These are phyloP conservation scores for Ephydatia muelleri DNA, from an alignment of 37 sponge, comb jelly and placozoan genomes.

Conservation along the genomic window DNA sequence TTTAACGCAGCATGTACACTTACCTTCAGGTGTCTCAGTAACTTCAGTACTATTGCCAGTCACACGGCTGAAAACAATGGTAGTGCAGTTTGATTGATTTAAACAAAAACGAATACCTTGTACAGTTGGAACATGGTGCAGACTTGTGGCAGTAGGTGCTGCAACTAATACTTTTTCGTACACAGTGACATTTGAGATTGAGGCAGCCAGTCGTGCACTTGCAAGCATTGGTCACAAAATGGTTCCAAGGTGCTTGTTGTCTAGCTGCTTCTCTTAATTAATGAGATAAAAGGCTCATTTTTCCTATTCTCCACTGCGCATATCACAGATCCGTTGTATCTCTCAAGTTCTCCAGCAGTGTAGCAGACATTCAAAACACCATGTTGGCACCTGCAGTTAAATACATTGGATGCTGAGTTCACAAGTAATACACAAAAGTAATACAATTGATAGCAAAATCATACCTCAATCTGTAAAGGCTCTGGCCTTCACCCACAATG, in stretches of 20 bases:
- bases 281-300: not conserved
- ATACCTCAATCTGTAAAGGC: not conserved
- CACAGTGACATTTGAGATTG: no score
- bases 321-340: not conserved
- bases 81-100: no score
- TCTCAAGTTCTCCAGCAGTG: slow-evolving; percentile 18
- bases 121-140: not conserved
- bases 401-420: not conserved
- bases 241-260: slow-evolving; percentile 11
- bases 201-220: no score
- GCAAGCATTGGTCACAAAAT: no score
- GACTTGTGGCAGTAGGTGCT: no score
- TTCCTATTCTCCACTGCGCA: not conserved
- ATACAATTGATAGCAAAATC: not conserved
- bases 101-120: no score
- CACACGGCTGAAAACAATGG: no score
- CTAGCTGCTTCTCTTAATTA: slow-evolving; percentile 11
- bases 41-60: no score
- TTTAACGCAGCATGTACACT: no score
- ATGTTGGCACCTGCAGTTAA: not conserved
- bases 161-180: no score
- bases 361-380: slow-evolving; percentile 11
- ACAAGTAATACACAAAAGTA: not conserved
- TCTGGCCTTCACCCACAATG: not conserved
- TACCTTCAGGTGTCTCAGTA: no score